phyloP scores from a whole-genome alignment of 2,888 invertebrate species.

The Latheticus oryzae region DNA sequence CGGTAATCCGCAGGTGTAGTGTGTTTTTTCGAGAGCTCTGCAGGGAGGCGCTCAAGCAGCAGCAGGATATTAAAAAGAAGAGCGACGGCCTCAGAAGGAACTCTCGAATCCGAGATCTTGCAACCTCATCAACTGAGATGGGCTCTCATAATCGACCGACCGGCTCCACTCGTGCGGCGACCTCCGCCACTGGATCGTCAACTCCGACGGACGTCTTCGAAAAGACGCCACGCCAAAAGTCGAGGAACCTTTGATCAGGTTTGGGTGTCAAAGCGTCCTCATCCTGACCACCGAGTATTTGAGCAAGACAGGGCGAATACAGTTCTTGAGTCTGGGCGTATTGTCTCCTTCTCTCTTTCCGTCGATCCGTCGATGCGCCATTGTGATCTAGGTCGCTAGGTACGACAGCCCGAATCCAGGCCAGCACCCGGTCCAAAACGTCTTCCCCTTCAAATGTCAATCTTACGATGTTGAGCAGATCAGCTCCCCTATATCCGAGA shows the following conservation, averaged over 20 bases:
- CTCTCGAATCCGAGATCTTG: neutral
- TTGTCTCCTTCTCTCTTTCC: neutral
- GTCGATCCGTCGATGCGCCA: neutral
- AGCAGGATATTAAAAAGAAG: constrained; percentile 5
- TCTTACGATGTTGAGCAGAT: too few species aligned
- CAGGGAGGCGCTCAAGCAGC: neutral
- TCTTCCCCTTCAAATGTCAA: too few species aligned
- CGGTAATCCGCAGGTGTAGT: constrained; percentile 4
- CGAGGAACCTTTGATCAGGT: neutral
- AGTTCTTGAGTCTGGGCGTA: neutral
- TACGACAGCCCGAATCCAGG: neutral
- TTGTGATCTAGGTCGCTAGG: neutral
- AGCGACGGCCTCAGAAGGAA: constrained; percentile 6
- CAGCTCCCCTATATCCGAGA: too few species aligned
- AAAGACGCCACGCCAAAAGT: constrained; percentile 1
- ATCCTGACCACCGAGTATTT: neutral
- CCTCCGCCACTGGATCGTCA: neutral
- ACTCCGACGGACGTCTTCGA: neutral
- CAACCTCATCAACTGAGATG: neutral
- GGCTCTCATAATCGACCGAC: neutral
- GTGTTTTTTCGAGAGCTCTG: neutral
- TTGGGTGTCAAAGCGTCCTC: neutral
- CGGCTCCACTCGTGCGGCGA: neutral
- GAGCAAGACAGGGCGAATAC: neutral
- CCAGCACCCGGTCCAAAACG: too few species aligned